Evolutionary conservation across 92 coral and sea anemone species (phyloP), one percentile per base, ranked within the genome.

Genomic region (Blastomussa wellsi): DNA sequence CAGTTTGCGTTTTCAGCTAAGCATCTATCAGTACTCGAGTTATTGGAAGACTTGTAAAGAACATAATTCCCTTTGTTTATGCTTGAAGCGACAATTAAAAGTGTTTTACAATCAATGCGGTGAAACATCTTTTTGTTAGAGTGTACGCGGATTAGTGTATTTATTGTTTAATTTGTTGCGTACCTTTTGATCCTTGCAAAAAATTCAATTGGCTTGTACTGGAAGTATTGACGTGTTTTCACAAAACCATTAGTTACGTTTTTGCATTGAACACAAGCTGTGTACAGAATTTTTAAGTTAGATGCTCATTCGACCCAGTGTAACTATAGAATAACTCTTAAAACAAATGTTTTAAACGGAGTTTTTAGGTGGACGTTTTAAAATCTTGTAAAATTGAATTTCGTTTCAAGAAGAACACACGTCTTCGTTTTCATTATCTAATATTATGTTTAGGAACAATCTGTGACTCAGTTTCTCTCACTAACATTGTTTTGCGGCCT

Each of bases 21-120:
- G 42, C 74, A 36, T 22, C 47, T 69, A 16, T 69, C 35, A 49
- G 31, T 49, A 13, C 68, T 52, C 24, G 15, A 41, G 47, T 68
- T 70, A 47, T 70, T n/a, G 37, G 28, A 12, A 37, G 68, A 52
- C 57, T 24, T 52, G 70, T 36, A 26, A 36, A 70, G 35, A 51
- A 33, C 15, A n/a, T n/a, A n/a, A n/a, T 81, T 47, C 28, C 24
- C 33, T 44, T 20, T 81, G 77, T 81, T 81, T 81, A 81, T 68
- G 77, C 77, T 51, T 81, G 49, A 19, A 81, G 67, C 44, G 57
- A 20, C 78, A 82, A 82, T 69, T 69, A 81, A 80, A 22, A 52
- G 28, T 69, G 68, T 22, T 81, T 49, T 35, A 53, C 77, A 81
- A 81, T 81, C 77, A 81, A 24, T 49, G 64, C 48, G 10, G 29